Evolutionary conservation across 2,113 vertebrate species (phyloP).

Genomic region (Dermatemys mawii): DNA sequence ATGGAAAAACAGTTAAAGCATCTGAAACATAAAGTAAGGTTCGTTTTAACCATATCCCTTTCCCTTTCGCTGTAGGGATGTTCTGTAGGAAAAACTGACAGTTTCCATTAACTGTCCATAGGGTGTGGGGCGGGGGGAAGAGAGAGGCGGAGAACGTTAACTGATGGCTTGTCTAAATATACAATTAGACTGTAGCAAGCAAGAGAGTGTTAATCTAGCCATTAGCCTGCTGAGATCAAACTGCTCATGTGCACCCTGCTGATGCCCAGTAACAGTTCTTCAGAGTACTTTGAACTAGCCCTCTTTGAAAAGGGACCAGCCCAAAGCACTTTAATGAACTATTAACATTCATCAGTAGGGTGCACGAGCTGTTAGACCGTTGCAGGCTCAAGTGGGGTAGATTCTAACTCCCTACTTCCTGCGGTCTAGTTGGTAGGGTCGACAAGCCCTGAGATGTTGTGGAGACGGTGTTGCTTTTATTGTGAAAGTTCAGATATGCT

Average conservation of each 20-base stretch:
- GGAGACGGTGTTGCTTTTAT: neutral
- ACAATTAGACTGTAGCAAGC: neutral
- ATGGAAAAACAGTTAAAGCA: neutral
- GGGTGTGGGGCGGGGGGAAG: no score
- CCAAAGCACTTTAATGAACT: neutral
- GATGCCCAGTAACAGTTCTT: neutral
- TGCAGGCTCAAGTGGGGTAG: neutral
- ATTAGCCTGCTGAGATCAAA: neutral
- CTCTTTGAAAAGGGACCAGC: neutral
- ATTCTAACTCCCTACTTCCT: neutral
- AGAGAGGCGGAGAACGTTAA: neutral
- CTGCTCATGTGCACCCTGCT: neutral
- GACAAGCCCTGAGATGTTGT: neutral
- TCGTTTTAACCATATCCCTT: neutral
- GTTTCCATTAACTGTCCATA: neutral
- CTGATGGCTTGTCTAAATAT: neutral
- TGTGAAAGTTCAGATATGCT: neutral
- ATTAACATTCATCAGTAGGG: neutral
- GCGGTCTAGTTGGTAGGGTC: neutral
- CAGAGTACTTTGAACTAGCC: neutral
- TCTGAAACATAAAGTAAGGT: neutral
- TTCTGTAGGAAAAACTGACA: neutral
- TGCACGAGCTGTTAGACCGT: neutral
- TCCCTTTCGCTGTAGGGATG: neutral
- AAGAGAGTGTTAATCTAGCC: neutral